Evolutionary conservation across 2,797 vertebrate genomes (phyloP), one percentile per base, ranked within the genome.

Genomic region (Diglossa cyanea): DNA sequence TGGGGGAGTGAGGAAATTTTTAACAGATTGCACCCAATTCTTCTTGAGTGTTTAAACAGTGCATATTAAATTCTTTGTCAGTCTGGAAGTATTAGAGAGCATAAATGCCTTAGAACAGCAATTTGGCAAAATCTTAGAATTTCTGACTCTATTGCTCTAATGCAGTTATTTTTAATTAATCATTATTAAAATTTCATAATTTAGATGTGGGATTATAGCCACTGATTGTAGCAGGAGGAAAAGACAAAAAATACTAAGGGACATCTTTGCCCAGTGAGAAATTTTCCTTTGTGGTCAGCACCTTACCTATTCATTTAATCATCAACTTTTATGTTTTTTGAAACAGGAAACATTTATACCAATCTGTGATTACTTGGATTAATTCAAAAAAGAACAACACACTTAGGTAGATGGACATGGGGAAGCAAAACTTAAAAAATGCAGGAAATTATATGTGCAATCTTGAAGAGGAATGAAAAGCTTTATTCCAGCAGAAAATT

Each of bases 1-100:
- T 21, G 5, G 7, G 13, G 3, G 14, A 70, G 11, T 10, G 4
- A 0, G 3, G 2, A 28, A 11, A 25, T 33, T 75, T 70, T 73
- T 51, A 70, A 44, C 5, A 33, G 17, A 37, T 61, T 75, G 4
- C 7, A 17, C 4, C 13, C 12, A 74, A 24, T 58, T 71, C 26
- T 74, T 70, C 58, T 63, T 26, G 23, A 51, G 13, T 42, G 3
- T 68, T 75, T 45, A 63, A 73, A 26, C 30, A 55, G 15, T 28
- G 8, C 4, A 20, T 75, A 45, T 80, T 48, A 42, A 67, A 35
- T 63, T 78, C 2, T 35, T 71, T 72, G 24, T 30, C 8, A 45
- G 4, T 40, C 7, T 53, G 51, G 19, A 71, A 79, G 37, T 31
- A 40, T 53, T 39, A 67, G 6, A 63, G 6, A 15, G 17, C 63